phyloP scores from a whole-genome alignment of 2,797 vertebrate species.

The Lagorchestes hirsutus region DNA sequence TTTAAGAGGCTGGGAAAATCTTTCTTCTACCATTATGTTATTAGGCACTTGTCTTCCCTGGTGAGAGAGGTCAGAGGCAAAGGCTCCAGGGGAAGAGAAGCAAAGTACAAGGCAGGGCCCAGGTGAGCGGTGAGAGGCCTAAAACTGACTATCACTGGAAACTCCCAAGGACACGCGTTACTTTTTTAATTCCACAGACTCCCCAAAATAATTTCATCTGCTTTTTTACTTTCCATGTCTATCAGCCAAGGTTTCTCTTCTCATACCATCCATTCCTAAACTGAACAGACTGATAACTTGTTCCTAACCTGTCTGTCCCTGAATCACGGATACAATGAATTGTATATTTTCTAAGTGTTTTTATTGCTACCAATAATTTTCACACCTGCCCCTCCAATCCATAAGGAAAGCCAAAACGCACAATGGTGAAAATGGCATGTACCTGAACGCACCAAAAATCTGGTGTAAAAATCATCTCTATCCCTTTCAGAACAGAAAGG shows the following conservation, averaged over 20 bases:
- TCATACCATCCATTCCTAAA: conserved; percentile 42
- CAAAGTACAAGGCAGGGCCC: not conserved
- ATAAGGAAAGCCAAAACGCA: not conserved
- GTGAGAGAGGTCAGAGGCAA: not conserved
- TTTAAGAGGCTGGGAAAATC: conserved; percentile 45
- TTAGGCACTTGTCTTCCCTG: conserved; percentile 28
- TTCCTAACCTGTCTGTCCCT: conserved; percentile 21
- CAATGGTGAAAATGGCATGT: not conserved
- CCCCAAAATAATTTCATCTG: not conserved
- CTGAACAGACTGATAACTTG: conserved; percentile 30
- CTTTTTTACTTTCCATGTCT: conserved; percentile 20
- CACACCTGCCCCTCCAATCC: conserved; percentile 14
- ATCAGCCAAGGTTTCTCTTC: conserved; percentile 28
- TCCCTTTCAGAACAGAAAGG: conserved; percentile 20
- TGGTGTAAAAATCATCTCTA: not conserved
- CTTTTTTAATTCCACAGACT: not conserved
- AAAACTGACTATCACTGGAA: not conserved
- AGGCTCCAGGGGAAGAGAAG: not conserved
- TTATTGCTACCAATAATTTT: conserved; percentile 38
- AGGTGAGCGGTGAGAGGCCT: not conserved
- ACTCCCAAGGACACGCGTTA: not conserved
- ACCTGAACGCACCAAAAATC: not conserved
- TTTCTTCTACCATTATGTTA: conserved; percentile 15
- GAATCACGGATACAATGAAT: not conserved
- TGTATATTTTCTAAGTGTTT: conserved; percentile 42